Evolutionary conservation across 1,140 invertebrate species (phyloP), one percentile per base, ranked within the genome.

Genomic region (Vollenhovia emeryi): DNA sequence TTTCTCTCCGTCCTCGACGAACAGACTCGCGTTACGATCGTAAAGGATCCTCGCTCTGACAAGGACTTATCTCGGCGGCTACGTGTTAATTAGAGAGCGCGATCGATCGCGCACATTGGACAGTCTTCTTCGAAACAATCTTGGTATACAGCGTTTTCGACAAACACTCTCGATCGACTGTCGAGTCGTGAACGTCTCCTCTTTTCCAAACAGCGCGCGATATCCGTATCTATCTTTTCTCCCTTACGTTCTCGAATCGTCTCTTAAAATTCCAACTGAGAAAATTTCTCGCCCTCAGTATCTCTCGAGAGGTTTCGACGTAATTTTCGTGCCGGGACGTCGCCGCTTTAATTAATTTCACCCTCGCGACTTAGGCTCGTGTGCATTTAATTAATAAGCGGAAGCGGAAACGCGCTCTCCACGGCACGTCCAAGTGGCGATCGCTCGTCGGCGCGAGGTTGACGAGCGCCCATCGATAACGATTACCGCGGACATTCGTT

Each of bases 1-100:
- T 88, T 88, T 88, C 79, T 76, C 86, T 21, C 48, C 62, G 45
- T 15, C 59, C 33, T 50, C 24, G 60, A 74, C 24, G 59, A 36
- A 75, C n/a, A n/a, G 6, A 78, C 71, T 59, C 71, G 71, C 18
- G 33, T 80, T 71, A 57, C 13, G 21, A 18, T 45, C 24, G n/a
- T 71, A 27, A 80, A 80, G 13, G 36, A 82, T 24, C 36, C 5
- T 30, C 78, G 50, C 2, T 68, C 21, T 30, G 66, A 82, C 78
- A 36, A 57, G 11, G 30, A 71, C 64, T 57, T 82, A 73, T 73
- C 40, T 55, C 48, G 48, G 27, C 76, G 62, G 21, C 4, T 11
- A 4, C 24, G 18, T 21, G 40, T 45, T 66, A 82, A 73, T 82
- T 73, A 82, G n/a, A n/a, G n/a, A n/a, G 36, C 78, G 57, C 50